Base-by-base conservation (phyloP, 2,797 vertebrate genomes). In the Alexandromys oeconomus region DNA sequence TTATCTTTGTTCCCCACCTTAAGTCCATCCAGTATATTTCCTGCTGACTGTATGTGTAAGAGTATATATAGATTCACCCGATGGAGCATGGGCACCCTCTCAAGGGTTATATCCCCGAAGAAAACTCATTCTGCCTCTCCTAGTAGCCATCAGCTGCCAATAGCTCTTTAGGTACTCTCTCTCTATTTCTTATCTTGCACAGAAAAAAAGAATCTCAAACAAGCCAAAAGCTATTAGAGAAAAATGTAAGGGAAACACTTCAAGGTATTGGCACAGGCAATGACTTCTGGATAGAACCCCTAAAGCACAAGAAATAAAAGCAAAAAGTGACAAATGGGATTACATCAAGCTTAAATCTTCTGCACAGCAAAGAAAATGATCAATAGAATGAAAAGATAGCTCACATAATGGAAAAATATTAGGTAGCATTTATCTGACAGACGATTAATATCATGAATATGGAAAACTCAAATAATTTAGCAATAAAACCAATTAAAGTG, bases 221-320 rank as follows among this genome's bases (percentile, higher is more conserved):
- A 91, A 94, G 92, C 82, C 81, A 73, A 54, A 87, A 87, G 51
- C 85, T 73, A 73, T 71, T 57, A 87, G 67, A 73, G 67, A 29
- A 73, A 71, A 73, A 71, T 13, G 48, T 71, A 71, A 57, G 9
- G 25, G n/a, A 87, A 87, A 87, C 48, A 40, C n/a, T 40, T 87
- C 67, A 73, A 71, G 67, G n/a, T 57, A 87, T 73, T 54, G 85
- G 48, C 85, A 73, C 85, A 87, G 85, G 48, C n/a, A 57, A 73
- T 73, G 65, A 87, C 71, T 73, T 73, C 51, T 57, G 34, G 23
- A 87, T 40, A 73, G 48, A 73, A 87, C 5, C 48, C 67, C 85
- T 37, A 87, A 87, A 73, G 67, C 48, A 73, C 13, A 31, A 57
- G 34, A 71, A 37, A 73, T 57, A 73, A 73, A 87, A 73, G 85